These are phyloP conservation scores for Herpailurus yagouaroundi DNA, from an alignment of 2,113 vertebrate species.

Conservation along the genomic window DNA sequence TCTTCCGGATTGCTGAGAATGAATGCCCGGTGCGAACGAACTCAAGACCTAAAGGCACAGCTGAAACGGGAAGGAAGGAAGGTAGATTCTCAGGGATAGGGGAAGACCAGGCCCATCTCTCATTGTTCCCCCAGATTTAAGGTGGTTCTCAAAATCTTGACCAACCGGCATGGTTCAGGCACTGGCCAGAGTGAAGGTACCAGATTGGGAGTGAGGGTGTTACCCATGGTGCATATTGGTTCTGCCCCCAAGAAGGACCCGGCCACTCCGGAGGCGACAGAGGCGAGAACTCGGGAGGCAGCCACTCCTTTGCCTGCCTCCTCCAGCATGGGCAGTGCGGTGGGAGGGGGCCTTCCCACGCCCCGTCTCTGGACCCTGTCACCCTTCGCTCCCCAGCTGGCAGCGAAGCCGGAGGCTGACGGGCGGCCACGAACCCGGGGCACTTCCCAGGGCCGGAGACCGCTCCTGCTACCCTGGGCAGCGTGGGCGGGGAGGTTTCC, in stretches of 20 bases:
- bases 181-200: too few relatives aligned
- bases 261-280: background rate
- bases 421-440: background rate
- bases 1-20: background rate
- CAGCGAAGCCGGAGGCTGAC: background rate
- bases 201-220: background rate
- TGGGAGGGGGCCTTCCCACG: background rate
- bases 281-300: background rate
- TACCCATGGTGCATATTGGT: background rate
- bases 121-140: background rate
- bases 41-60: background rate
- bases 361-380: background rate
- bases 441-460: background rate
- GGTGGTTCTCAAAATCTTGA: background rate
- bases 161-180: background rate
- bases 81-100: background rate
- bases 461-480: background rate
- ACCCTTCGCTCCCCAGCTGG: background rate
- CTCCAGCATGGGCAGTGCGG: background rate
- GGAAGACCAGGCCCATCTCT: background rate
- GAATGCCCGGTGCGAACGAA: background rate
- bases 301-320: fast-evolving
- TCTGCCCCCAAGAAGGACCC: background rate
- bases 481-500: background rate
- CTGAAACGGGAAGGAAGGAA: background rate